Conservation (phyloP, 1,140 invertebrate genomes). For the Trypoxylus dichotomus region DNA sequence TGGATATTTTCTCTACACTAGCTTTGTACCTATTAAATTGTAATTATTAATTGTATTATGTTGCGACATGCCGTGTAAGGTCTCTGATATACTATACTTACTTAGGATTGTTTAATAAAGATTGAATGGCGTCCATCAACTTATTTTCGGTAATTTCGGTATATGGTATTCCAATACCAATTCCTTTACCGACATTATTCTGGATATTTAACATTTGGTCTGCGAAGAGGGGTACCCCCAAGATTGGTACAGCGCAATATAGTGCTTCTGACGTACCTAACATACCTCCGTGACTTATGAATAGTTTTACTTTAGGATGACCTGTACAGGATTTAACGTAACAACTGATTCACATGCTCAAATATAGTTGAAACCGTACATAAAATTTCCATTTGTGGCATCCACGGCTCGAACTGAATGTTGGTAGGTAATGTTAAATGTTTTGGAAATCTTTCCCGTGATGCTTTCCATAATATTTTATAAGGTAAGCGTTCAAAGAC, state of each 20-base stretch:
- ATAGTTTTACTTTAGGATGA: constrained; percentile 58
- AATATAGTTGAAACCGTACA: constrained; percentile 50
- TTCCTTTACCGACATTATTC: constrained; percentile 48
- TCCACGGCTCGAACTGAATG: constrained; percentile 65
- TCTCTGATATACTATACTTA: constrained; percentile 30
- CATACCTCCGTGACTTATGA: constrained; percentile 63
- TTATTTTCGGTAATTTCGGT: constrained; percentile 48
- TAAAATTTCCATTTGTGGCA: constrained; percentile 70
- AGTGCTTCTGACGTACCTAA: constrained; percentile 59
- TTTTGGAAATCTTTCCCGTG: constrained; percentile 52
- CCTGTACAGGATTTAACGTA: constrained; percentile 37
- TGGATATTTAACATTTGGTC: constrained; percentile 59
- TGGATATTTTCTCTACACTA: constrained; percentile 15
- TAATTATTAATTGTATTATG: neutral
- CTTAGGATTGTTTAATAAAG: constrained; percentile 48
- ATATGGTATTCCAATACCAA: constrained; percentile 48
- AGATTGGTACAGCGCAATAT: constrained; percentile 58
- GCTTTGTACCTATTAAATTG: neutral
- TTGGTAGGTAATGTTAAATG: constrained; percentile 55
- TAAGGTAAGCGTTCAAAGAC: constrained; percentile 62
- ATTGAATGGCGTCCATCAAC: constrained; percentile 42
- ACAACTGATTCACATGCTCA: constrained; percentile 54
- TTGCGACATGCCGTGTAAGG: neutral
- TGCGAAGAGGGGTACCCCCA: constrained; percentile 59
- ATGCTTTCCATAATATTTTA: constrained; percentile 67